Base-by-base conservation (phyloP, 2,888 invertebrate genomes). In the Megamerina dolium region DNA sequence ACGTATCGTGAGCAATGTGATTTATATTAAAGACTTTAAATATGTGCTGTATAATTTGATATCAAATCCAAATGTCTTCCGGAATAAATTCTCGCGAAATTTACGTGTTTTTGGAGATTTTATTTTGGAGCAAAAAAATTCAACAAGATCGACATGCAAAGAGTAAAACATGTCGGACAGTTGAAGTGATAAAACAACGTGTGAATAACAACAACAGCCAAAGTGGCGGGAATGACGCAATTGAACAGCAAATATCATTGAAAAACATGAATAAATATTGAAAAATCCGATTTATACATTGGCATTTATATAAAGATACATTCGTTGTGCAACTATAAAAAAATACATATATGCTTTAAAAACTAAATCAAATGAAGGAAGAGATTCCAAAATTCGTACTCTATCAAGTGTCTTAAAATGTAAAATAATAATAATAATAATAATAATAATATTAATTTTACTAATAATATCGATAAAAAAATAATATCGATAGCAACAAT, bases 41-140 rank as follows among this genome's bases (percentile, higher is more conserved):
- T n/a, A n/a, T n/a, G n/a, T n/a, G n/a, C n/a, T n/a, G n/a, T n/a
- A n/a, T n/a, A n/a, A n/a, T n/a, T n/a, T n/a, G n/a, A n/a, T n/a
- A n/a, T n/a, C n/a, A 49, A 49, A 50, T 53, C 63, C 62, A 66
- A 64, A 65, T 65, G 66, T 65, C 66, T 64, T 64, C 64, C 65
- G 65, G 66, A 64, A 66, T 65, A 54, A 65, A 66, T 63, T 63
- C 64, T 64, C 65, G 65, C 63, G 65, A 65, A 62, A 66, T 66
- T 63, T 66, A 65, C 63, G 66, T 66, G 57, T 65, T 65, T 66
- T 65, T 66, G 64, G 66, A 65, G 63, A 66, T 66, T 59, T 64
- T 66, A 56, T 60, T 65, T 60, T 65, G 64, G 65, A 65, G 66
- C 57, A 64, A 65, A 63, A 61, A 61, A 56, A 61, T 59, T 55